Conservation (phyloP, 2,888 invertebrate genomes). For the Orchesella flavescens region DNA sequence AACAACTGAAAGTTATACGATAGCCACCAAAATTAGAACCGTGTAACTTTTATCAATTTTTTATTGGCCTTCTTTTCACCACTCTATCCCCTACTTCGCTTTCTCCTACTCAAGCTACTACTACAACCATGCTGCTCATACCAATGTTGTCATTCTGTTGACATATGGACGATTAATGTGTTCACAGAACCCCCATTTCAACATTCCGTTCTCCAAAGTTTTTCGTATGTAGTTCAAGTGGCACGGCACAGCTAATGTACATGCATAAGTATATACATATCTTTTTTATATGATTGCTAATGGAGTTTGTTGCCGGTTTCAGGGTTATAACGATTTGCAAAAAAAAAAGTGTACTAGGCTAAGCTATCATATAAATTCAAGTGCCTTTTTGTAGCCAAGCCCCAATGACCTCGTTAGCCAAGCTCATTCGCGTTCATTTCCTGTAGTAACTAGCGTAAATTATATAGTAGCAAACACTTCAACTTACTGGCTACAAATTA, state of each 20-base stretch:
- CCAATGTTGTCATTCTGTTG: too few species aligned
- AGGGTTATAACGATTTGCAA: constrained; percentile 3
- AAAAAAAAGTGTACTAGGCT: not conserved
- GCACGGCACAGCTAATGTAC: too few species aligned
- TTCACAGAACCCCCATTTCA: too few species aligned
- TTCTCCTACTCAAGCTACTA: too few species aligned
- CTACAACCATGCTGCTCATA: too few species aligned
- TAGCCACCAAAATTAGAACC: too few species aligned
- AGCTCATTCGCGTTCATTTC: constrained; percentile 59
- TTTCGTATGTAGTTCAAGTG: too few species aligned
- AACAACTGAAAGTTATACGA: not conserved
- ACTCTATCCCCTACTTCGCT: not conserved
- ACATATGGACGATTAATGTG: too few species aligned
- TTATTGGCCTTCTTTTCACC: not conserved
- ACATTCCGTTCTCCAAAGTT: too few species aligned
- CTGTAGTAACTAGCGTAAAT: constrained; percentile 63
- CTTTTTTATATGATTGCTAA: constrained; percentile 39
- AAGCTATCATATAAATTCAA: constrained; percentile 27
- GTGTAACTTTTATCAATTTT: not conserved
- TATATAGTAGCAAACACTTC: constrained; percentile 49
- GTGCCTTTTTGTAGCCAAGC: constrained; percentile 45
- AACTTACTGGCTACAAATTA: constrained; percentile 50
- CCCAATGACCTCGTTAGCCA: constrained; percentile 60
- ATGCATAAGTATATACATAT: too few species aligned
- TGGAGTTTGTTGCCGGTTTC: constrained; percentile 49